Conservation (phyloP, 2,113 vertebrate genomes). For the Cavia porcellus region DNA sequence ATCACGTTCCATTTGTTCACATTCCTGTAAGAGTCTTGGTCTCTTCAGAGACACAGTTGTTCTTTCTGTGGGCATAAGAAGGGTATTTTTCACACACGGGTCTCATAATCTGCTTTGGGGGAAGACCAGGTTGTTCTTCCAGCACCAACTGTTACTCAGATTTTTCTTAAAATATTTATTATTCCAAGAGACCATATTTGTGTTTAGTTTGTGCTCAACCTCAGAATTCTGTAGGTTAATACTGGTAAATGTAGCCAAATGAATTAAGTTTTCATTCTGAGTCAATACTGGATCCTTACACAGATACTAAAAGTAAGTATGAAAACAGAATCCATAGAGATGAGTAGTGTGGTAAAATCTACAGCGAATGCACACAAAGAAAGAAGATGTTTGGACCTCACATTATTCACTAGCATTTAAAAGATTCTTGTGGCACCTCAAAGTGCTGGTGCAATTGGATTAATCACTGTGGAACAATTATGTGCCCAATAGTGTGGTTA, state of each 20-base stretch:
- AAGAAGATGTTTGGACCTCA: background rate
- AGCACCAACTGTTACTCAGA: background rate
- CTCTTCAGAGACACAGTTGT: background rate
- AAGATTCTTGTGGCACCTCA: background rate
- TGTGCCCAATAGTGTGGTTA: background rate
- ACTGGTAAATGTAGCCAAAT: background rate
- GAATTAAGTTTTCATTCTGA: background rate
- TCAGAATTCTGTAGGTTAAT: background rate
- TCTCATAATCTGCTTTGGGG: background rate
- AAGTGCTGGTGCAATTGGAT: background rate
- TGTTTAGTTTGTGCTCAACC: background rate
- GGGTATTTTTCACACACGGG: accelerated
- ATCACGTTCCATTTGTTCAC: accelerated
- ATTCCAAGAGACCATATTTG: background rate
- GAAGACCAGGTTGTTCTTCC: background rate
- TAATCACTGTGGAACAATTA: background rate
- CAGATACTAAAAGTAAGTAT: background rate
- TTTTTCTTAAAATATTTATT: background rate
- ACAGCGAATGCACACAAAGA: background rate
- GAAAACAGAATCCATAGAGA: background rate
- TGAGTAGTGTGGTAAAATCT: background rate
- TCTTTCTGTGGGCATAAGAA: background rate
- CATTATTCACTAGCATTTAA: background rate
- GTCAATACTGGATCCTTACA: background rate
- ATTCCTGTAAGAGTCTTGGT: background rate